Conservation (phyloP, 1,140 invertebrate genomes). For the Heliothis virescens region DNA sequence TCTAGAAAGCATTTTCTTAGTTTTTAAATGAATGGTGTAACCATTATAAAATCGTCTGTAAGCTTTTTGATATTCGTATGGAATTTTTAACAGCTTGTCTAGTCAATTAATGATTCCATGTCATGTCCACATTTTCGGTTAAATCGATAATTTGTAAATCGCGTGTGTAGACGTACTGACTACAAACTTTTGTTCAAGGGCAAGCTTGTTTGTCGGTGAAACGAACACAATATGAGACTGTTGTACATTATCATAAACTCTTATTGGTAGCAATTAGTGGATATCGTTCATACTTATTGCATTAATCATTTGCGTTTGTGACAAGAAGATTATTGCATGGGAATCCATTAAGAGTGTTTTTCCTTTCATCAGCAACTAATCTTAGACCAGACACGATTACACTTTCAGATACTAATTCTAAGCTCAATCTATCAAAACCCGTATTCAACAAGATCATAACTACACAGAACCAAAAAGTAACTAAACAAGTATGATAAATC, state of each 20-base stretch:
- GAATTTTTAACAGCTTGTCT: neutral
- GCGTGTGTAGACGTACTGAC: constrained; percentile 21
- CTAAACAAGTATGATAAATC: neutral
- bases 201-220: constrained; percentile 2
- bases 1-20: neutral
- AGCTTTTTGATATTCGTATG: neutral
- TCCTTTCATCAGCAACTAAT: too few relatives aligned
- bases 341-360: too few relatives aligned
- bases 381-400: too few relatives aligned
- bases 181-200: constrained; percentile 22
- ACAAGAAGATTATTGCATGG: too few relatives aligned
- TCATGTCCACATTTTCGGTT: constrained; percentile 9
- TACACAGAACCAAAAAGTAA: neutral
- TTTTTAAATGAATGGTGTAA: neutral
- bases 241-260: neutral
- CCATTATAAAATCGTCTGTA: neutral
- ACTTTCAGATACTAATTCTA: too few relatives aligned
- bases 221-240: neutral
- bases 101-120: neutral
- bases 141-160: constrained; percentile 32
- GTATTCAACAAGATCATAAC: neutral
- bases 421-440: neutral
- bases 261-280: neutral
- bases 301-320: too few relatives aligned
- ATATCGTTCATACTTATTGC: too few relatives aligned